phyloP scores from a whole-genome alignment of 2,797 vertebrate species.

The Macrochelys suwanniensis region DNA sequence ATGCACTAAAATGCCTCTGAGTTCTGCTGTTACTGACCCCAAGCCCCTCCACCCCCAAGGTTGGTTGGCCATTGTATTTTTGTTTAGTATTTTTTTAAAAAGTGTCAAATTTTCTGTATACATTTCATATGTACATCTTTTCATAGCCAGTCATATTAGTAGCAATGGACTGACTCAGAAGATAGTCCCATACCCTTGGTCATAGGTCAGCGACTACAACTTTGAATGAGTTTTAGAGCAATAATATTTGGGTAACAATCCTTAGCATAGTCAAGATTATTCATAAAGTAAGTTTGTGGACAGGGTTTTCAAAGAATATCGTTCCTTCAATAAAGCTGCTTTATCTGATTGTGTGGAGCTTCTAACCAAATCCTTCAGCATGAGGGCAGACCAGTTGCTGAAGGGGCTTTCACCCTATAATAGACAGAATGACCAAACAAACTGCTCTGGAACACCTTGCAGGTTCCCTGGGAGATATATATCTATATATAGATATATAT shows the following conservation, averaged over 20 bases:
- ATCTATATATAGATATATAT: too few species aligned
- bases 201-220: neutral
- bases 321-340: neutral
- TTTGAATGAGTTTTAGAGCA: neutral
- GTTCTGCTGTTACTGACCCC: neutral
- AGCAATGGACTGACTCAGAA: neutral
- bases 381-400: neutral
- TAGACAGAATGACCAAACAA: fast-evolving
- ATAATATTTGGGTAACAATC: neutral
- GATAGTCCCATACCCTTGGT: neutral
- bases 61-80: neutral
- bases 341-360: neutral
- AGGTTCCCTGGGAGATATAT: neutral
- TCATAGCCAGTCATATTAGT: neutral
- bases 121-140: neutral
- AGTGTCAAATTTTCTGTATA: neutral
- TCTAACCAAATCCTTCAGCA: neutral
- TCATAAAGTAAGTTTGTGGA: neutral
- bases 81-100: neutral
- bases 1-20: neutral
- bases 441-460: neutral
- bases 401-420: fast-evolving
- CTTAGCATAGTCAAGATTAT: neutral
- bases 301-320: neutral
- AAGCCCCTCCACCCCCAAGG: fast-evolving